Evolutionary conservation across 2,113 vertebrate species (phyloP), one percentile per base, ranked within the genome.

Genomic region (Bombycilla garrulus): DNA sequence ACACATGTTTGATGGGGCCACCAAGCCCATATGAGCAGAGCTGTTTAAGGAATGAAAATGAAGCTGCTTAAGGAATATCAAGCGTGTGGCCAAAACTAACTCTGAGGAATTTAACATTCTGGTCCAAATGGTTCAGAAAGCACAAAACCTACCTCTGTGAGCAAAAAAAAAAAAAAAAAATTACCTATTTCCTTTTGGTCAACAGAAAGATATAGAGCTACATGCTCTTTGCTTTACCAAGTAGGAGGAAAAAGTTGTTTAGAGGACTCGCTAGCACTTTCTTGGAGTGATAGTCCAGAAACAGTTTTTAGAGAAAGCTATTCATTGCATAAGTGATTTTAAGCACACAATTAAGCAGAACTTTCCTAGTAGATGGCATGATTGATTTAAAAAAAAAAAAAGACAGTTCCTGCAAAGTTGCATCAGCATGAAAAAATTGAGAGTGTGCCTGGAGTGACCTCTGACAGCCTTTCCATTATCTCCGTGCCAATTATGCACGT

Each of bases 1-100:
- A 95, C 86, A 91, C 23, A 86, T 92, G 96, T 88, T 77, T 54
- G 45, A 78, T 69, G 62, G 82, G 76, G 76, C 71, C 86, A 93
- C 50, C 48, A 76, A 82, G 31, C 31, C 67, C 67, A 83, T 91
- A 45, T 35, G 56, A 70, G 56, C 31, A 84, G 54, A 72, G 47
- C 25, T 82, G 70, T n/a, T 60, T 40, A 58, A 66, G 40, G 47
- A 61, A 92, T 48, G 71, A 81, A 93, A 73, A 94, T 53, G 57
- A 95, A 93, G 76, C 62, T 90, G 70, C 61, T 60, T n/a, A 83
- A 88, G 66, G 9, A 95, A 45, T 69, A 92, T 23, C 12, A 28
- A 90, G 42, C 2, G 1, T 20, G 76, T 88, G 22, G 83, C 88
- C 86, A 93, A 96, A 96, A 96, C 42, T 61, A 77, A 86, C 62